Conservation (phyloP, 2,113 vertebrate genomes). For the Oxyura jamaicensis region DNA sequence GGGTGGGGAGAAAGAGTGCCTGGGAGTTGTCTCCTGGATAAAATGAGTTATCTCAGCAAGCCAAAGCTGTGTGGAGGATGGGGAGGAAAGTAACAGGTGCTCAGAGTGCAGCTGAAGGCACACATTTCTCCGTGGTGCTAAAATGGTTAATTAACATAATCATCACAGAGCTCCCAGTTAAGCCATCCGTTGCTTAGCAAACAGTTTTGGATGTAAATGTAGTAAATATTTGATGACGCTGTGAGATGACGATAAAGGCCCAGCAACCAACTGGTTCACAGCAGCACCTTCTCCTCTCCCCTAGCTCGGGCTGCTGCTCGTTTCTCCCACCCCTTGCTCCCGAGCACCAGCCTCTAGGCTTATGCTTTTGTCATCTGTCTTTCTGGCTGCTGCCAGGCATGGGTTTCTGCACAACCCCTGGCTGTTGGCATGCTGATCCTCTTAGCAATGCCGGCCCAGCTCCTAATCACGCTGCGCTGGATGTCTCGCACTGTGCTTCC, state of each 20-base stretch:
- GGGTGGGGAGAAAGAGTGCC: fast-evolving
- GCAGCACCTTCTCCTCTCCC: neutral
- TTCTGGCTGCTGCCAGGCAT: neutral
- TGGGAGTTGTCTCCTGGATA: neutral
- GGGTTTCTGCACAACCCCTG: neutral
- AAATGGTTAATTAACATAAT: constrained; percentile 59
- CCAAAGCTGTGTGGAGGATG: neutral
- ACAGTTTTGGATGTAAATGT: constrained; percentile 64
- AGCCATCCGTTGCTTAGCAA: constrained; percentile 64
- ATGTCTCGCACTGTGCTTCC: neutral
- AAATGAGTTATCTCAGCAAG: neutral
- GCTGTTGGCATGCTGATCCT: neutral
- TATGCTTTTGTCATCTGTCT: constrained; percentile 17
- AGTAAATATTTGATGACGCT: constrained; percentile 62
- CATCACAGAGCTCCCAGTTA: constrained; percentile 48
- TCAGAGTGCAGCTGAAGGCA: neutral
- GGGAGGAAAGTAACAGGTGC: constrained; percentile 26
- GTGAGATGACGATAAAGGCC: constrained; percentile 28
- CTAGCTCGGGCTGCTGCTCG: neutral
- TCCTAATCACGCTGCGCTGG: fast-evolving
- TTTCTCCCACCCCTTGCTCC: neutral
- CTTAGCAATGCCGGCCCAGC: neutral
- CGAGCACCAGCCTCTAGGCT: neutral
- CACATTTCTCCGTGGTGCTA: constrained; percentile 4
- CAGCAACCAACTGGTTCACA: neutral